Conservation (phyloP, 2,797 vertebrate genomes). For the Crenuchus spilurus region DNA sequence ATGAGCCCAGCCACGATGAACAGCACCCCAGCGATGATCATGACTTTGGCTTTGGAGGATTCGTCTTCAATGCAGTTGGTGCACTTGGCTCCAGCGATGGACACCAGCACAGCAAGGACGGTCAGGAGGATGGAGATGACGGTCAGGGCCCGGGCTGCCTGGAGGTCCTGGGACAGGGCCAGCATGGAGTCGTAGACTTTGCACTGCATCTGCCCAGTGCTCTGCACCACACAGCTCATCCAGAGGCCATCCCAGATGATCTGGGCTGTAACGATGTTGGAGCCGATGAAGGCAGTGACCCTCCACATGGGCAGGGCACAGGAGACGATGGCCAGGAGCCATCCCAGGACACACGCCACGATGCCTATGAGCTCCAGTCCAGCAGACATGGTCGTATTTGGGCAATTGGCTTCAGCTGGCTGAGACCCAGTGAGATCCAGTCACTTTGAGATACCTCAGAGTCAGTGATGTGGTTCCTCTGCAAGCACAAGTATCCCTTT, state of each 20-base stretch:
- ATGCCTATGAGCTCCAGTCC: slow-evolving; percentile 90
- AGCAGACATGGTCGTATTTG: slow-evolving; percentile 81
- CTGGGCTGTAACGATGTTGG: slow-evolving; percentile 91
- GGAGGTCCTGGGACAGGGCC: slow-evolving; percentile 85
- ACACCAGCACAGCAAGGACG: slow-evolving; percentile 84
- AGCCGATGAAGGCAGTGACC: slow-evolving; percentile 91
- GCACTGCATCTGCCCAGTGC: slow-evolving; percentile 90
- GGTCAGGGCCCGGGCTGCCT: slow-evolving; percentile 87
- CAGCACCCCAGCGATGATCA: slow-evolving; percentile 87
- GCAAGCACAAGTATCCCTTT: slow-evolving; percentile 69
- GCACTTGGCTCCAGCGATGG: slow-evolving; percentile 91
- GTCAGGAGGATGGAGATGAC: slow-evolving; percentile 87
- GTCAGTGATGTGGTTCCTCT: slow-evolving; percentile 54
- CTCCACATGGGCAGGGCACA: slow-evolving; percentile 92
- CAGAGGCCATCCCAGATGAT: slow-evolving; percentile 89
- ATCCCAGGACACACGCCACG: slow-evolving; percentile 85
- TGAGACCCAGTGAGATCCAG: slow-evolving; percentile 14
- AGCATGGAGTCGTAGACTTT: slow-evolving; percentile 90
- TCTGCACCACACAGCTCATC: slow-evolving; percentile 92
- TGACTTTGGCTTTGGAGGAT: slow-evolving; percentile 89
- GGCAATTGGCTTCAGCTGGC: slow-evolving; percentile 6
- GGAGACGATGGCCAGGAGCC: slow-evolving; percentile 86
- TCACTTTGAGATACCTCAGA: slow-evolving; percentile 51
- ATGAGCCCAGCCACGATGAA: slow-evolving; percentile 88
- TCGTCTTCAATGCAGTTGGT: slow-evolving; percentile 94